Evolutionary conservation across 2,113 vertebrate genomes (phyloP).

Genomic region (Girardinichthys multiradiatus): DNA sequence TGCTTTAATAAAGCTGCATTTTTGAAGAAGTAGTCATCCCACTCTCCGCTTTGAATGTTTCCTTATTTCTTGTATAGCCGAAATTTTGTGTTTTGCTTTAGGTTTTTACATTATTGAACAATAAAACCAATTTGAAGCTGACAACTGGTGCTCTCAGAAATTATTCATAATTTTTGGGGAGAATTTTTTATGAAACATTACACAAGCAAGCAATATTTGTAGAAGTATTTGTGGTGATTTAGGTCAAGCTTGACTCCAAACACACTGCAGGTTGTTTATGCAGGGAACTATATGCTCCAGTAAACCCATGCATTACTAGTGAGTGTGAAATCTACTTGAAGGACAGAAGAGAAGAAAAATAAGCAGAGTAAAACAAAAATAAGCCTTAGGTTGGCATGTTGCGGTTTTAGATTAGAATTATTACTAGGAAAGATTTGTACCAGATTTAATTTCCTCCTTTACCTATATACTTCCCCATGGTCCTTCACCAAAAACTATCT

Average conservation of each 20-base stretch:
- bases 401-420: not conserved
- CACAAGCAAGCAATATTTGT: not conserved
- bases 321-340: not conserved
- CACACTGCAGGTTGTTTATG: not conserved
- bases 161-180: not conserved
- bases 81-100: not conserved
- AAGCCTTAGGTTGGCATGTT: not conserved
- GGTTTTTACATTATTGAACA: not conserved
- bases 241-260: not conserved
- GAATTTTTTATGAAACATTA: not conserved
- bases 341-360: not conserved
- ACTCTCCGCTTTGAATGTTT: not conserved
- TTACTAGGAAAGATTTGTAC: not conserved
- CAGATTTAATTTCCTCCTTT: not conserved
- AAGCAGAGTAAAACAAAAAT: not conserved
- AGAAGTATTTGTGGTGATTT: not conserved
- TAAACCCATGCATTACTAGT: not conserved
- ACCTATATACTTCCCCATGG: not conserved
- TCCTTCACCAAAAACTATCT: not conserved
- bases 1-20: slow-evolving; percentile 20
- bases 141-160: not conserved
- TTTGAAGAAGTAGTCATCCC: slow-evolving; percentile 10
- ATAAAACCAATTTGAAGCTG: not conserved
- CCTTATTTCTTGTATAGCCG: not conserved
- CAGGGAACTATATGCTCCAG: not conserved